phyloP scores from a whole-genome alignment of 1,140 invertebrate genomes.

The Lasioglossum baleicum region DNA sequence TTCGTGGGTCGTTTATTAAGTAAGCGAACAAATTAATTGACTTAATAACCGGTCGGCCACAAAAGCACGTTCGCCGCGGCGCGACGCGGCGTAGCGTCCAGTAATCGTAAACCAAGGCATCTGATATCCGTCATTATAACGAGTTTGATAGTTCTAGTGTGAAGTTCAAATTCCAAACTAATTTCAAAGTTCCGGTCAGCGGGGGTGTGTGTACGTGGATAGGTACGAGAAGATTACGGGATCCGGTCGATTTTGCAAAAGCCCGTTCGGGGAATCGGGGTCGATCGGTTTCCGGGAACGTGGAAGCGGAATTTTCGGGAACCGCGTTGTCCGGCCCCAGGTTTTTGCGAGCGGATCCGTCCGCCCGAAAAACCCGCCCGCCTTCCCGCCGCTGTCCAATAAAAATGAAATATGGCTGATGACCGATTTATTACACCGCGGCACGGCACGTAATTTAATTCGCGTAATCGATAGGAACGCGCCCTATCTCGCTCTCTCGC shows the following conservation, averaged over 20 bases:
- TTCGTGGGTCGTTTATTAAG: too few species aligned
- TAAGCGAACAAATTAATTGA: too few species aligned
- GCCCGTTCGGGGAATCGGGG: not conserved
- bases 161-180: too few species aligned
- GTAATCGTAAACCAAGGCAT: too few species aligned
- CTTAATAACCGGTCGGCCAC: too few species aligned
- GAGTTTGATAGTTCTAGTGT: too few species aligned
- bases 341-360: not conserved
- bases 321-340: too few species aligned
- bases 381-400: conserved; percentile 20
- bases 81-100: too few species aligned
- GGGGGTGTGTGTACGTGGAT: too few species aligned
- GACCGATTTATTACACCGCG: conserved; percentile 36
- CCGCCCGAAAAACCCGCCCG: not conserved
- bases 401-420: conserved; percentile 42
- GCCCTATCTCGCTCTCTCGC: not conserved
- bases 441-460: conserved; percentile 33
- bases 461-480: conserved; percentile 29
- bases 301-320: not conserved
- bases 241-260: not conserved
- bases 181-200: too few species aligned
- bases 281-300: not conserved
- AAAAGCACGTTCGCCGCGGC: too few species aligned
- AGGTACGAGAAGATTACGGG: not conserved
- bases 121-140: too few species aligned